phyloP scores from a whole-genome alignment of 2,888 invertebrate species.

The Incurvaria masculella region DNA sequence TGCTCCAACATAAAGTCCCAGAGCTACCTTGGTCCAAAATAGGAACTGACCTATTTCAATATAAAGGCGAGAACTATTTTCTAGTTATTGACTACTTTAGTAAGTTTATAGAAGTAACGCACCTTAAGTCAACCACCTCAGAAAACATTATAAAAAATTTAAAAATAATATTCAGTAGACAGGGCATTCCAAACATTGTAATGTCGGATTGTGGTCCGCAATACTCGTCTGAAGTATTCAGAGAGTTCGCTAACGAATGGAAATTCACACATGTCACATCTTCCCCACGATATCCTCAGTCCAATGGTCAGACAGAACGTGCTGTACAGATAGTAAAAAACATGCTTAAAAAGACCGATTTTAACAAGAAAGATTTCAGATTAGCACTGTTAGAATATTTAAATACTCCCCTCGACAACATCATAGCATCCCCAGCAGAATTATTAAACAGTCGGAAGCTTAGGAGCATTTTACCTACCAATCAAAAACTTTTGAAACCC shows the following conservation, averaged over 20 bases:
- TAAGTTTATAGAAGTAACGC: conserved; percentile 8
- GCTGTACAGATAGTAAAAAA: conserved; percentile 17
- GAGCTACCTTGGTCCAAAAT: no score
- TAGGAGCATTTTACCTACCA: conserved; percentile 4
- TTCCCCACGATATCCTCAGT: conserved; percentile 14
- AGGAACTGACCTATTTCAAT: conserved; percentile 5
- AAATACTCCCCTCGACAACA: conserved; percentile 6
- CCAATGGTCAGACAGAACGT: conserved; percentile 16
- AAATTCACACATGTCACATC: conserved; percentile 14
- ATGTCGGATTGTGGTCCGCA: conserved; percentile 8
- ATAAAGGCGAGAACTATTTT: conserved; percentile 5
- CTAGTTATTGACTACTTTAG: conserved; percentile 8
- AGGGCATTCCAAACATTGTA: conserved; percentile 7
- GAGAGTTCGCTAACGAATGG: conserved; percentile 13
- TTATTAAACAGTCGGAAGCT: conserved; percentile 7
- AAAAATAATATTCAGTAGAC: conserved; percentile 3
- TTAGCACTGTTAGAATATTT: conserved; percentile 8
- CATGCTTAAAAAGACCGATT: conserved; percentile 5
- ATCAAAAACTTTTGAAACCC: not conserved
- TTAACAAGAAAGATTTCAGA: conserved; percentile 4
- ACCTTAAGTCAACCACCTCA: conserved; percentile 1
- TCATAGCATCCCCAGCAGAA: conserved; percentile 6
- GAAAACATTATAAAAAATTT: conserved; percentile 4
- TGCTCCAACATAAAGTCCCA: not conserved
- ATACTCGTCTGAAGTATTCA: conserved; percentile 8